phyloP scores from a whole-genome alignment of 2,113 vertebrate species.

The Brevimyrus niger region DNA sequence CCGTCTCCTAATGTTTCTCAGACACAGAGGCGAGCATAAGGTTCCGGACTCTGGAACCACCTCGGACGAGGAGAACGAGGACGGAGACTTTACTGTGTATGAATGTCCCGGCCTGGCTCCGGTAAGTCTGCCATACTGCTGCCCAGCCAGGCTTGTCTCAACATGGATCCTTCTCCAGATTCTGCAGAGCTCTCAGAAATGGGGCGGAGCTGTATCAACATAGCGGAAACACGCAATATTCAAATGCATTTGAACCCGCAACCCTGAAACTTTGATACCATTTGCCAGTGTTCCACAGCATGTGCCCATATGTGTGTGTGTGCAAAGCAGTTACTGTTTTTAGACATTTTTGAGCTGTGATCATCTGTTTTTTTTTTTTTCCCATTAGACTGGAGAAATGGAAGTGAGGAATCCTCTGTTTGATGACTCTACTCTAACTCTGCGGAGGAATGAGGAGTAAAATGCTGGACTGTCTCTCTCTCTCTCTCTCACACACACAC shows the following conservation, averaged over 20 bases:
- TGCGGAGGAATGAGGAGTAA: conserved; percentile 59
- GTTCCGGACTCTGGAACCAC: conserved; percentile 67
- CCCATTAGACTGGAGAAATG: conserved; percentile 83
- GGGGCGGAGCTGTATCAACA: not conserved
- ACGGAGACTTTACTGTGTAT: conserved; percentile 90
- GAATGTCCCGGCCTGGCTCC: conserved; percentile 93
- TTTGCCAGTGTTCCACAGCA: not conserved
- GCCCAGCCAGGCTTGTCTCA: not conserved
- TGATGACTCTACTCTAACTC: conserved; percentile 72
- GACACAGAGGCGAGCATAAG: conserved; percentile 78
- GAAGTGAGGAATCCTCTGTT: conserved; percentile 92
- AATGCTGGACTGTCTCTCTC: conserved; percentile 22
- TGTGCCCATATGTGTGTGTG: not conserved
- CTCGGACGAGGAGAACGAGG: conserved; percentile 87
- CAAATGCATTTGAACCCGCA: not conserved
- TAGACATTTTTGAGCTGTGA: not conserved
- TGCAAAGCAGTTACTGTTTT: not conserved
- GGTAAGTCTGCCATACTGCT: conserved; percentile 52
- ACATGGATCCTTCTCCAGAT: too few species aligned
- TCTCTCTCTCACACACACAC: not conserved
- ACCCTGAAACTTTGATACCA: not conserved
- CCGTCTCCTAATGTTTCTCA: conserved; percentile 33
- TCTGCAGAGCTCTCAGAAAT: not conserved
- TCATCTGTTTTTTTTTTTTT: conserved; percentile 7
- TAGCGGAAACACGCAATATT: not conserved